Evolutionary conservation across 2,888 invertebrate genomes (phyloP).

Genomic region (Noctua comes): DNA sequence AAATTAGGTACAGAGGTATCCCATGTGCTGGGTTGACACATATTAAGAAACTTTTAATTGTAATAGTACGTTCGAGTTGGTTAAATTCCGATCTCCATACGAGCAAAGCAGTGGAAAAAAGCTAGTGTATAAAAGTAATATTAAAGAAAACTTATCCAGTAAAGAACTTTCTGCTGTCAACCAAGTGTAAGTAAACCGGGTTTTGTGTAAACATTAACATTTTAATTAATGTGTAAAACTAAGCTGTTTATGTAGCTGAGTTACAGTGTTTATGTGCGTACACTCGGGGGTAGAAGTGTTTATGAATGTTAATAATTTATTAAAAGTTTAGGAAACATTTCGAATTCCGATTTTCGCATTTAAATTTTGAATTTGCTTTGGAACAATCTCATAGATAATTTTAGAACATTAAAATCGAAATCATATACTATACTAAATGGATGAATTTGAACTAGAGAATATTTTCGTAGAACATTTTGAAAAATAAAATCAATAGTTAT

Average conservation of each 20-base stretch:
- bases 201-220: constrained; percentile 62
- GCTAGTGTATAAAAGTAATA: background rate
- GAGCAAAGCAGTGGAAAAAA: background rate
- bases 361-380: background rate
- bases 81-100: background rate
- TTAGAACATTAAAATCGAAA: background rate
- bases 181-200: constrained; percentile 37
- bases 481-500: background rate
- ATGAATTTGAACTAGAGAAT: background rate
- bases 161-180: constrained; percentile 35
- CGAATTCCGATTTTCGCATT: background rate
- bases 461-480: background rate
- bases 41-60: background rate
- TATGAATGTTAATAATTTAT: constrained; percentile 12
- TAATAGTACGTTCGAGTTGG: background rate
- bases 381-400: background rate
- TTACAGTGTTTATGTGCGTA: constrained; percentile 59
- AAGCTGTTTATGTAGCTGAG: constrained; percentile 60
- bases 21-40: background rate
- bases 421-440: background rate
- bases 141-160: constrained; percentile 39
- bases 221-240: constrained; percentile 67
- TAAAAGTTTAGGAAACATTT: background rate
- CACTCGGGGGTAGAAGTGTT: constrained; percentile 37
- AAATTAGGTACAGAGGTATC: background rate